Percentiles rank a stretch among this genome's conserved stretches.
Conservation (phyloP, 2,888 invertebrate species). For the Thera britannica region DNA sequence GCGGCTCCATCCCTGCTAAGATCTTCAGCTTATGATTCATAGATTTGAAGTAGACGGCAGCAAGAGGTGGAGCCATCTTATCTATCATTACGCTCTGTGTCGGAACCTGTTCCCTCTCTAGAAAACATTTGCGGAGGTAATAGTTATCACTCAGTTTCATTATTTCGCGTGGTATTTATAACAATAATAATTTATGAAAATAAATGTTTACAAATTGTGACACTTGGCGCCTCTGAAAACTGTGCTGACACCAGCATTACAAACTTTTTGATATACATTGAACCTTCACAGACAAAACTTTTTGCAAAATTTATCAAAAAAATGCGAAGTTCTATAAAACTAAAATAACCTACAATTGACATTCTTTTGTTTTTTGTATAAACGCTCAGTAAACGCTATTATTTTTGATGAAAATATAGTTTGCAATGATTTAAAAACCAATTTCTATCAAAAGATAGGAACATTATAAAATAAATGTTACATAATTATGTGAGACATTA, state of each 20-base stretch:
- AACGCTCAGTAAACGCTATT: neutral
- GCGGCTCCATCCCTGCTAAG: constrained; percentile 72
- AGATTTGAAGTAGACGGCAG: constrained; percentile 71
- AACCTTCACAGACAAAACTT: neutral
- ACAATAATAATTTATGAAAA: constrained; percentile 16
- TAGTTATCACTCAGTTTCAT: constrained; percentile 63
- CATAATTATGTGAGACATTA: constrained; percentile 66
- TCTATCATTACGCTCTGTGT: constrained; percentile 68
- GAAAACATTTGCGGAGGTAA: constrained; percentile 66
- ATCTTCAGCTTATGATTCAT: constrained; percentile 67
- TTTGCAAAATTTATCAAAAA: neutral
- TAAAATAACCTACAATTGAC: constrained; percentile 3
- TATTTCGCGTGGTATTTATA: constrained; percentile 45
- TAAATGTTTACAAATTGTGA: constrained; percentile 26
- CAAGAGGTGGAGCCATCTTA: constrained; percentile 66
- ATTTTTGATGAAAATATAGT: neutral
- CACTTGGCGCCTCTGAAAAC: constrained; percentile 11
- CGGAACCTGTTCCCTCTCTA: constrained; percentile 68
- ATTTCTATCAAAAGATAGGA: constrained; percentile 5
- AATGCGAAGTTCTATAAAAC: neutral
- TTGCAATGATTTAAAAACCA: neutral
- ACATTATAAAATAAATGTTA: constrained; percentile 54
- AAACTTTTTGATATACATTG: neutral
- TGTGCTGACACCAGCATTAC: neutral
- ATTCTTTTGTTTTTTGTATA: constrained; percentile 2